Percentiles rank a stretch among this genome's conserved stretches.
These are phyloP conservation scores for Acleris laterana DNA, from an alignment of 2,888 invertebrate genomes.

Conservation along the genomic window DNA sequence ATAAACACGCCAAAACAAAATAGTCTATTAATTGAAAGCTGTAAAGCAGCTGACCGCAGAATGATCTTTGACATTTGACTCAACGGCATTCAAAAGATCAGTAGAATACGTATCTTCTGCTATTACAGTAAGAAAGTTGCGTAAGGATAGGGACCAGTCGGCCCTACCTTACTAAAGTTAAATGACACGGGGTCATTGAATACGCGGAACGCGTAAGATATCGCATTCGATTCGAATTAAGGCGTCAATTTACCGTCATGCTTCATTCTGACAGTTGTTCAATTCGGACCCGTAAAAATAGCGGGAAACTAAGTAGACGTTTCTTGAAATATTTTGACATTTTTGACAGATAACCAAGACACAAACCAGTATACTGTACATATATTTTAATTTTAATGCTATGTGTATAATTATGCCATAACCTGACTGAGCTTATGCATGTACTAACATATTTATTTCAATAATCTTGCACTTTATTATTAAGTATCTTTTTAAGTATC, in stretches of 20 bases:
- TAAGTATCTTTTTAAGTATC: constrained; percentile 11
- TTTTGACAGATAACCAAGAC: constrained; percentile 1
- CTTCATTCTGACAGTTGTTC: not conserved
- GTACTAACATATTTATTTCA: constrained; percentile 24
- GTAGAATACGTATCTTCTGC: constrained; percentile 50
- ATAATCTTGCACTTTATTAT: constrained; percentile 25
- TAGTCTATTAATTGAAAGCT: constrained; percentile 8
- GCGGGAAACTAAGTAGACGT: not conserved
- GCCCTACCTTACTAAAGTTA: constrained; percentile 52
- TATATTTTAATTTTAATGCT: constrained; percentile 16
- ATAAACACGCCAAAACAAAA: constrained; percentile 4
- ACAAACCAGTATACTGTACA: not conserved
- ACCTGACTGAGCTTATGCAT: constrained; percentile 35
- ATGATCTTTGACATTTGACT: constrained; percentile 51
- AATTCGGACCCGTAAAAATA: constrained; percentile 9
- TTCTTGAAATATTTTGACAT: not conserved
- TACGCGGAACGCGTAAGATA: constrained; percentile 8
- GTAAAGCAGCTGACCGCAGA: constrained; percentile 39
- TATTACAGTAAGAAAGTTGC: constrained; percentile 52
- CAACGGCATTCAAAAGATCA: constrained; percentile 53
- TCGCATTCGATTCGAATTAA: constrained; percentile 5
- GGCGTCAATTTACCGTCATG: constrained; percentile 6
- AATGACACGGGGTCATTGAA: constrained; percentile 53
- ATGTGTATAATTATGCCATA: constrained; percentile 19
- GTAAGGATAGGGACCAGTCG: constrained; percentile 53